Conservation (phyloP, 2,797 vertebrate genomes). For the Tolypeutes matacus region DNA sequence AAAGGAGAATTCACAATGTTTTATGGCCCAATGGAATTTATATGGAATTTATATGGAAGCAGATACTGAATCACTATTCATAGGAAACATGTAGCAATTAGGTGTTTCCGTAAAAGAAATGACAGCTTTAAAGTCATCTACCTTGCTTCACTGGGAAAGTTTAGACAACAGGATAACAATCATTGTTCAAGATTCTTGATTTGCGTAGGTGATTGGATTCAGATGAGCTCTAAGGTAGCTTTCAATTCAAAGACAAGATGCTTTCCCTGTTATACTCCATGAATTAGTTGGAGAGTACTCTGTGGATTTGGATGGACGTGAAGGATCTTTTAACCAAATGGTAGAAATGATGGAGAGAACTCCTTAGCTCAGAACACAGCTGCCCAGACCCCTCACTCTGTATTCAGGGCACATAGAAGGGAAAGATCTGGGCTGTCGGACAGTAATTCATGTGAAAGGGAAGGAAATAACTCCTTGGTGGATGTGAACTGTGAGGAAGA, state of each 20-base stretch:
- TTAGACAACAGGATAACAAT: not conserved
- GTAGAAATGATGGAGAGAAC: constrained; percentile 21
- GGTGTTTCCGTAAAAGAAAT: not conserved
- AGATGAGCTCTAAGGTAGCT: not conserved
- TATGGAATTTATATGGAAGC: not conserved
- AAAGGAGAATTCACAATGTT: not conserved
- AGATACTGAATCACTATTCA: not conserved
- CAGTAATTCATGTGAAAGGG: constrained; percentile 82
- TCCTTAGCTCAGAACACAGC: not conserved
- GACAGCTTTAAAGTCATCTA: not conserved
- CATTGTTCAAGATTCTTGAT: not conserved
- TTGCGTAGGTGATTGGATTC: not conserved
- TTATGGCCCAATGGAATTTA: not conserved
- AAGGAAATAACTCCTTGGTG: constrained; percentile 84
- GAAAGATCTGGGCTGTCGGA: constrained; percentile 41
- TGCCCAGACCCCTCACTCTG: not conserved
- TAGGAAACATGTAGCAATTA: not conserved
- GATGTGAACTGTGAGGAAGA: constrained; percentile 82
- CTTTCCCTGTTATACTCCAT: not conserved
- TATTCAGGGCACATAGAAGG: constrained; percentile 74
- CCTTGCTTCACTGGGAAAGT: not conserved
- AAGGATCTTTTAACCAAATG: not conserved
- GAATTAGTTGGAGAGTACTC: not conserved
- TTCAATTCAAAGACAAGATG: not conserved
- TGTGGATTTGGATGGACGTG: not conserved